Conservation (phyloP, 1,140 invertebrate genomes). For the Acromyrmex heyeri region DNA sequence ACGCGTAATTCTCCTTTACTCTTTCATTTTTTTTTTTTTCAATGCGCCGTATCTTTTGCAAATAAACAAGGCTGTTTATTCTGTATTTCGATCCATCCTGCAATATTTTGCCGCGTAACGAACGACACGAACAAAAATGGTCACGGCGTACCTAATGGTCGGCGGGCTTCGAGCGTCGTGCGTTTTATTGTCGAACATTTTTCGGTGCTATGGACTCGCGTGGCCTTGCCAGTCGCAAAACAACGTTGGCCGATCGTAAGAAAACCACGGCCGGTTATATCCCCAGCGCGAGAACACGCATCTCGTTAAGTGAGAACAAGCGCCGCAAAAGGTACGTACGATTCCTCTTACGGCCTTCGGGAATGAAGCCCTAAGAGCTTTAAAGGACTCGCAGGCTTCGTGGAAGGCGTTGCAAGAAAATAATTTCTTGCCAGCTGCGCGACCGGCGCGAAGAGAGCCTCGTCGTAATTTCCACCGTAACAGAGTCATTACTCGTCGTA, state of each 20-base stretch:
- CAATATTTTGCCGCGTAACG: slow-evolving; percentile 49
- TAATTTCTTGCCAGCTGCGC: slow-evolving; percentile 64
- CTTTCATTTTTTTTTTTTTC: background rate
- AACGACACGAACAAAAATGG: slow-evolving; percentile 60
- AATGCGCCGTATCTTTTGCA: background rate
- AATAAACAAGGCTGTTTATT: slow-evolving; percentile 24
- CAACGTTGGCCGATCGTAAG: slow-evolving; percentile 63
- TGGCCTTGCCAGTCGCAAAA: slow-evolving; percentile 61
- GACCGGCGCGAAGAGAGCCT: slow-evolving; percentile 51
- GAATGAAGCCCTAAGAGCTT: slow-evolving; percentile 75
- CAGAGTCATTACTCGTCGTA: slow-evolving; percentile 67
- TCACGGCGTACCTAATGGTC: slow-evolving; percentile 46
- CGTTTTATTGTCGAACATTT: slow-evolving; percentile 67
- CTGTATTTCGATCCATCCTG: slow-evolving; percentile 9
- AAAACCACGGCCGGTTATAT: slow-evolving; percentile 71
- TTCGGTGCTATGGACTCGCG: slow-evolving; percentile 41
- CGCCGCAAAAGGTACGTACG: slow-evolving; percentile 71
- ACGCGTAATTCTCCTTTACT: background rate
- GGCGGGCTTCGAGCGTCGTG: slow-evolving; percentile 44
- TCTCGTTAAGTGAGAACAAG: slow-evolving; percentile 79
- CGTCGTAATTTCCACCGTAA: slow-evolving; percentile 63
- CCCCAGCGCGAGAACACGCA: slow-evolving; percentile 77
- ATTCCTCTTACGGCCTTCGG: slow-evolving; percentile 71
- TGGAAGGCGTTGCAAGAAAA: slow-evolving; percentile 67
- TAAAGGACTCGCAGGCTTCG: slow-evolving; percentile 65